These are phyloP conservation scores for Sebastes kiyomatsui DNA, from an alignment of 2,797 vertebrate genomes.

Conservation along the genomic window DNA sequence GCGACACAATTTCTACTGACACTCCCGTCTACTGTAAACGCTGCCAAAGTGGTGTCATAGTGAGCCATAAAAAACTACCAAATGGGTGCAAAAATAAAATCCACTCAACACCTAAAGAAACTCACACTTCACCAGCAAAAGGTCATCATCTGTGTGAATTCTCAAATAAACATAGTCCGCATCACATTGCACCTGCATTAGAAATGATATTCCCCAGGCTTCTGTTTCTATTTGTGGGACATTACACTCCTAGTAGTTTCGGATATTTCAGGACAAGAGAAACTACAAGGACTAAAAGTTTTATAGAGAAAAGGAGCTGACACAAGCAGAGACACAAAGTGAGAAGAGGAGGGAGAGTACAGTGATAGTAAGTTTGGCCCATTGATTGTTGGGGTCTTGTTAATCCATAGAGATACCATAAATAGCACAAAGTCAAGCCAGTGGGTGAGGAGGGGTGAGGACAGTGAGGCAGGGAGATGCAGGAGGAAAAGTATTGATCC, in stretches of 20 bases:
- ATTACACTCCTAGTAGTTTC: conserved; percentile 6
- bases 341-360: conserved; percentile 29
- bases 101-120: background rate
- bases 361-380: conserved; percentile 59
- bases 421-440: conserved; percentile 77
- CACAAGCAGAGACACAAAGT: conserved; percentile 56
- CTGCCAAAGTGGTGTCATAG: background rate
- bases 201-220: background rate
- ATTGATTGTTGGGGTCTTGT: conserved; percentile 73
- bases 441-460: conserved; percentile 49
- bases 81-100: background rate
- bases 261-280: conserved; percentile 35
- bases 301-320: conserved; percentile 61
- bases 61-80: background rate
- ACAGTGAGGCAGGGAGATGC: conserved; percentile 58
- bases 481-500: conserved; percentile 72
- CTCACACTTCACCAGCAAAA: background rate
- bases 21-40: conserved; percentile 3
- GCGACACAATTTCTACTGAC: conserved; percentile 4
- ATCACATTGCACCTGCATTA: conserved; percentile 9
- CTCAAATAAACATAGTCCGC: background rate
- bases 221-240: conserved; percentile 34
- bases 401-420: conserved; percentile 72
- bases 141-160: background rate
- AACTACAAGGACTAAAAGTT: conserved; percentile 56